phyloP scores from a whole-genome alignment of 2,113 vertebrate species.

The Lutjanus erythropterus region DNA sequence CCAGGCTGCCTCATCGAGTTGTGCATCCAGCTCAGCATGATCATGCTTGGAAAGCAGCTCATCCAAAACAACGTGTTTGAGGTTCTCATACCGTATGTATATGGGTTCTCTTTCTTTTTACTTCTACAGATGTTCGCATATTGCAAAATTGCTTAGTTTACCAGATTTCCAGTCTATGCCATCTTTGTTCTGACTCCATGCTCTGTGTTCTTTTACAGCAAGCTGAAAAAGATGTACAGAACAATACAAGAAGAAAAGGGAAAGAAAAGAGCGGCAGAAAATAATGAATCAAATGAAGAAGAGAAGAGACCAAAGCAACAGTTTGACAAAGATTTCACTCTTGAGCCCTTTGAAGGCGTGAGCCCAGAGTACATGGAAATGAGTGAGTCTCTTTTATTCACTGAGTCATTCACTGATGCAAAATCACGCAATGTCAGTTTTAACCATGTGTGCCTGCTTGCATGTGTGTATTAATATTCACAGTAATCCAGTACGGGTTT shows the following conservation, averaged over 20 bases:
- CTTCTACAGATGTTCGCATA: too few relatives aligned
- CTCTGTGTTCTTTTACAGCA: conserved; percentile 82
- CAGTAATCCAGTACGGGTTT: conserved; percentile 98
- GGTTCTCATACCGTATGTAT: conserved; percentile 96
- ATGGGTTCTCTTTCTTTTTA: background rate
- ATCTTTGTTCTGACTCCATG: background rate
- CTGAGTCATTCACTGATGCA: background rate
- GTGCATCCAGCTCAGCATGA: conserved; percentile 98
- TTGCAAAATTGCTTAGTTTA: background rate
- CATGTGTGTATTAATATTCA: conserved; percentile 38
- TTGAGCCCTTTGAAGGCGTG: conserved; percentile 94
- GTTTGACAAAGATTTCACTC: conserved; percentile 91
- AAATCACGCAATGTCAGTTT: background rate
- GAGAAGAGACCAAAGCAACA: conserved; percentile 88
- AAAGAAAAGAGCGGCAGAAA: conserved; percentile 66
- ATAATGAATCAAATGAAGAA: conserved; percentile 79
- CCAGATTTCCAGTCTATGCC: background rate
- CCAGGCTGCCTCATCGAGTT: conserved; percentile 98
- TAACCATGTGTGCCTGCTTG: background rate
- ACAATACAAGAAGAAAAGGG: conserved; percentile 90
- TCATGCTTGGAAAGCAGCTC: conserved; percentile 98
- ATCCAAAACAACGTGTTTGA: conserved; percentile 99
- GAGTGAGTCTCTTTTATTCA: conserved; percentile 86
- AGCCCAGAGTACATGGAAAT: conserved; percentile 99
- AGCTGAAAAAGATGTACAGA: conserved; percentile 95